Evolutionary conservation across 2,797 vertebrate species (phyloP).

Genomic region (Acanthiza pusilla): DNA sequence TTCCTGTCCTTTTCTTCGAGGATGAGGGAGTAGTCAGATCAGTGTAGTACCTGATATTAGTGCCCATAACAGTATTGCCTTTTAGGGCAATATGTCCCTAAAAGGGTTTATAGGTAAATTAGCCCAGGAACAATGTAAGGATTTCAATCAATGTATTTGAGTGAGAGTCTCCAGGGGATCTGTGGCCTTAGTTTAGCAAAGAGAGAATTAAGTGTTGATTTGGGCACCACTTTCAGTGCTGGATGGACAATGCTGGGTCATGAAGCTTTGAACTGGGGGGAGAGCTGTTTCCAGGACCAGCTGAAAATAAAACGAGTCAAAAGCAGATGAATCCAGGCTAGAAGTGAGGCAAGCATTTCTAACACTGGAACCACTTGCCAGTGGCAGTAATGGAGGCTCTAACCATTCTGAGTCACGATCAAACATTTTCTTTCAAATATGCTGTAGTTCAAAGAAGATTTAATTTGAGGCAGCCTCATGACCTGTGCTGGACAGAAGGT

Average conservation of each 20-base stretch:
- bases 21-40: not conserved
- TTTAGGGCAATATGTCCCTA: not conserved
- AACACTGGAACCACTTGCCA: not conserved
- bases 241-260: fast-evolving
- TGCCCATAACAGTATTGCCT: not conserved
- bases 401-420: not conserved
- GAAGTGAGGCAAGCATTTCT: not conserved
- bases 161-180: not conserved
- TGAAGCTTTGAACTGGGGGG: not conserved
- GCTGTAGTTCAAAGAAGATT: not conserved
- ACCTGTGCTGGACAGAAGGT: not conserved
- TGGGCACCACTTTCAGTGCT: not conserved
- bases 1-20: not conserved
- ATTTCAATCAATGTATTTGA: not conserved
- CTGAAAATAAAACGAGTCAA: not conserved
- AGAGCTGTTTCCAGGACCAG: not conserved
- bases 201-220: not conserved
- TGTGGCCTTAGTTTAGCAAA: not conserved
- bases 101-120: not conserved
- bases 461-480: not conserved
- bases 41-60: not conserved
- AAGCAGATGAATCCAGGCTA: not conserved
- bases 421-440: not conserved
- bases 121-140: not conserved
- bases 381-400: not conserved